Conservation (phyloP, 2,797 vertebrate species). For the Pseudochromis fuscus region DNA sequence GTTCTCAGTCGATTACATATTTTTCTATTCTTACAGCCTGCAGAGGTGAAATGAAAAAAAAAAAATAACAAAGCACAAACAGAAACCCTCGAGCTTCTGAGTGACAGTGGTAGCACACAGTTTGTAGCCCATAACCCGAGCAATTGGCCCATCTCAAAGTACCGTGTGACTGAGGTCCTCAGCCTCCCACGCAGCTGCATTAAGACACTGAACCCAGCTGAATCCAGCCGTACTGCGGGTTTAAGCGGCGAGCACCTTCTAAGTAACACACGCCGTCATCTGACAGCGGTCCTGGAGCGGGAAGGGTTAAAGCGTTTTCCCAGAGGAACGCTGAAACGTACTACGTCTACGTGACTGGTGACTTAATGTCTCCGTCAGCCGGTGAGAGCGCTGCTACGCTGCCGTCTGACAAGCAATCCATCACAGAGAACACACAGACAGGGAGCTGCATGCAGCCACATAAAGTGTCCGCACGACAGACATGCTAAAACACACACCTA, state of each 20-base stretch:
- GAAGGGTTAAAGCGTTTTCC: slow-evolving; percentile 82
- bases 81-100: slow-evolving; percentile 12
- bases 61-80: slow-evolving; percentile 9
- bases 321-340: slow-evolving; percentile 73
- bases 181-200: slow-evolving; percentile 54
- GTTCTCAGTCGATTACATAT: slow-evolving; percentile 44
- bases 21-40: slow-evolving; percentile 32
- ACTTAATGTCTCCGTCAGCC: slow-evolving; percentile 83
- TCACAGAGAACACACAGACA: slow-evolving; percentile 81
- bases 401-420: slow-evolving; percentile 84
- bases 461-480: slow-evolving; percentile 53
- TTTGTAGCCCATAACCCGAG: slow-evolving; percentile 9
- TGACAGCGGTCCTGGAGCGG: slow-evolving; percentile 64
- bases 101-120: slow-evolving; percentile 11
- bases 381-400: slow-evolving; percentile 69
- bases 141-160: slow-evolving; percentile 49
- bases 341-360: slow-evolving; percentile 80
- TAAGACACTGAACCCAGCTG: slow-evolving; percentile 38
- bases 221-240: slow-evolving; percentile 17
- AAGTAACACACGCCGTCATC: slow-evolving; percentile 65
- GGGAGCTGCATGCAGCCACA: slow-evolving; percentile 63
- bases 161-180: slow-evolving; percentile 43
- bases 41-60: slow-evolving; percentile 20
- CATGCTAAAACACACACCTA: slow-evolving; percentile 49
- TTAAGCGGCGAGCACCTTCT: slow-evolving; percentile 42